Percentiles rank a stretch among this genome's conserved stretches.
phyloP scores from a whole-genome alignment of 2,888 invertebrate species.

The Belgica antarctica region DNA sequence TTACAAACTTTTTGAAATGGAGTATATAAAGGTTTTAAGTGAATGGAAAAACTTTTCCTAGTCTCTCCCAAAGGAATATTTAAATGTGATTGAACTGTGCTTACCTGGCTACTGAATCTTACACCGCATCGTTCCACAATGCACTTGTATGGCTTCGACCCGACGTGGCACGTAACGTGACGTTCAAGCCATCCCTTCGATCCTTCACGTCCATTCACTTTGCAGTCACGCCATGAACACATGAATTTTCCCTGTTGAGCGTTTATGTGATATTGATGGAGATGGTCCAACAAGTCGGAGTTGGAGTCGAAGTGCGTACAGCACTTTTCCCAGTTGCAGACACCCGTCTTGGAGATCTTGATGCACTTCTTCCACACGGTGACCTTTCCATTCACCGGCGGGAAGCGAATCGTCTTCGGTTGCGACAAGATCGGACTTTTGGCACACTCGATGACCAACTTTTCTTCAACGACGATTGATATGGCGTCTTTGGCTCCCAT shows the following conservation, averaged over 20 bases:
- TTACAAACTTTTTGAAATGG: not conserved
- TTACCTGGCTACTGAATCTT: slow-evolving; percentile 82
- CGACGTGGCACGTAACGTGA: slow-evolving; percentile 85
- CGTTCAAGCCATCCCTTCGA: slow-evolving; percentile 91
- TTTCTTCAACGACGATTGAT: slow-evolving; percentile 45
- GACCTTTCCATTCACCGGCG: slow-evolving; percentile 59
- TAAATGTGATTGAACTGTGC: slow-evolving; percentile 45
- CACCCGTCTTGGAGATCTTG: slow-evolving; percentile 52
- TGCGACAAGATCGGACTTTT: slow-evolving; percentile 76
- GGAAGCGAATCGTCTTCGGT: slow-evolving; percentile 79
- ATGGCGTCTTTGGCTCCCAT: slow-evolving; percentile 41
- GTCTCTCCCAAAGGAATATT: not conserved
- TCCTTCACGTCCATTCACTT: slow-evolving; percentile 88
- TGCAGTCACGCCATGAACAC: slow-evolving; percentile 91
- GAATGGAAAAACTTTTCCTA: not conserved
- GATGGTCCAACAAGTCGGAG: slow-evolving; percentile 79
- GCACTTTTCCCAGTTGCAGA: slow-evolving; percentile 83
- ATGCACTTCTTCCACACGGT: slow-evolving; percentile 33
- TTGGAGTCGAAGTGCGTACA: slow-evolving; percentile 73
- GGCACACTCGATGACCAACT: slow-evolving; percentile 47
- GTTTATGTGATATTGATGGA: slow-evolving; percentile 83
- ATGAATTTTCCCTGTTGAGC: slow-evolving; percentile 83
- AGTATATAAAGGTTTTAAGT: not conserved
- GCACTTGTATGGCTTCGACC: slow-evolving; percentile 90
- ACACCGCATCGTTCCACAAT: slow-evolving; percentile 92